Percentiles rank a stretch among this genome's conserved stretches.
Conservation (phyloP, 2,113 vertebrate species). For the Poeciliopsis prolifica region DNA sequence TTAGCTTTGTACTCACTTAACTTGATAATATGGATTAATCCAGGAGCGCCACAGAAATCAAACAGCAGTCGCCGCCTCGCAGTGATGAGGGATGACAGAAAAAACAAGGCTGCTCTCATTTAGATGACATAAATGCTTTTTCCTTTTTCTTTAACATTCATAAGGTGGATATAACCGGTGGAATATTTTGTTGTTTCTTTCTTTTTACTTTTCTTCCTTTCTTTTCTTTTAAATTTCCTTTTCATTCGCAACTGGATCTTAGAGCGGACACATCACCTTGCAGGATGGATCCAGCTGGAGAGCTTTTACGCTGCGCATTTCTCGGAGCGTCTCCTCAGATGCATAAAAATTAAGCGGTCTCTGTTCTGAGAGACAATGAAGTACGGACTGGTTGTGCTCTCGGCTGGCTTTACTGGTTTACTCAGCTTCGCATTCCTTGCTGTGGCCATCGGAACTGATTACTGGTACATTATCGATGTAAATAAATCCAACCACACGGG, state of each 20-base stretch:
- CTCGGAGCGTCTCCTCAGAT: constrained; percentile 15
- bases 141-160: background rate
- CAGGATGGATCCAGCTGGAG: constrained; percentile 25
- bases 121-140: background rate
- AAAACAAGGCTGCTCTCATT: background rate
- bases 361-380: constrained; percentile 57
- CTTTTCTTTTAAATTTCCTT: background rate
- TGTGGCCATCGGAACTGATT: constrained; percentile 80
- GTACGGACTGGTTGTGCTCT: constrained; percentile 75
- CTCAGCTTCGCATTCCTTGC: constrained; percentile 81
- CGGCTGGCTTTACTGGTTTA: constrained; percentile 76
- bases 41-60: constrained; percentile 13
- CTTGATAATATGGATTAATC: constrained; percentile 15
- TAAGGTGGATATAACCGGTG: background rate
- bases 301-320: constrained; percentile 56
- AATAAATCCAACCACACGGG: constrained; percentile 67
- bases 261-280: constrained; percentile 17
- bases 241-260: constrained; percentile 4
- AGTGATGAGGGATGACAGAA: background rate
- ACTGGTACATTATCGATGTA: constrained; percentile 85
- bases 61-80: background rate
- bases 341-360: background rate
- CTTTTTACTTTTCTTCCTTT: background rate
- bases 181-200: background rate
- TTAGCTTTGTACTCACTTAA: background rate